These are phyloP conservation scores for Platerodrilus igneus DNA, from an alignment of 2,888 invertebrate genomes.

Conservation along the genomic window DNA sequence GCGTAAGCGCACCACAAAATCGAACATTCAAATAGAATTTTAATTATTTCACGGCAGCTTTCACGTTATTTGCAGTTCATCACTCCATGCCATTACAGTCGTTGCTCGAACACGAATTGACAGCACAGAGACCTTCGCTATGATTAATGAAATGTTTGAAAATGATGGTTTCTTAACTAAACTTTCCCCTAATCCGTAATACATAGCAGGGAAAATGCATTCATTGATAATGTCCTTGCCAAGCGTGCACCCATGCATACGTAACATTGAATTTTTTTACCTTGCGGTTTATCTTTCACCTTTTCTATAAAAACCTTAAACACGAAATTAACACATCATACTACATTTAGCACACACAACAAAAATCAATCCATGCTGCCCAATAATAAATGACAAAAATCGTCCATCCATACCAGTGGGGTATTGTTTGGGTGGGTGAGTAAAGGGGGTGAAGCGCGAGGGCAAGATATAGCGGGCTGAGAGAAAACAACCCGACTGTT, in stretches of 20 bases:
- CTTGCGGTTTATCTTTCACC: neutral
- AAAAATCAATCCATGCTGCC: conserved; percentile 48
- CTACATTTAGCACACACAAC: conserved; percentile 39
- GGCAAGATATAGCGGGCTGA: conserved; percentile 39
- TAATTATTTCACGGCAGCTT: too few relatives aligned
- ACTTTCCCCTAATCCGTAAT: conserved; percentile 39
- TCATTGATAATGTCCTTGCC: conserved; percentile 15
- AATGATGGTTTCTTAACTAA: conserved; percentile 47
- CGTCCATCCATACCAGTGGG: conserved; percentile 50
- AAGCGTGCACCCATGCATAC: neutral
- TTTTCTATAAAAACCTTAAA: conserved; percentile 27
- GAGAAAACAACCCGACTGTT: conserved; percentile 51
- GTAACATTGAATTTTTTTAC: neutral
- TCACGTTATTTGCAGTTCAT: too few relatives aligned
- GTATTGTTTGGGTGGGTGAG: conserved; percentile 45
- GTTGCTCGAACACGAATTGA: conserved; percentile 36
- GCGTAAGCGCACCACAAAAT: too few relatives aligned
- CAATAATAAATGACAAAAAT: conserved; percentile 52
- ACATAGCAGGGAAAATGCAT: conserved; percentile 24
- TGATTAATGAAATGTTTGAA: conserved; percentile 49
- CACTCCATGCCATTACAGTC: too few relatives aligned
- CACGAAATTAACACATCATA: conserved; percentile 46
- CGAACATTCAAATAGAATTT: too few relatives aligned
- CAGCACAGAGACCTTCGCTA: conserved; percentile 45
- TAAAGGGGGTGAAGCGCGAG: conserved; percentile 35